Conservation (phyloP, 2,797 vertebrate genomes). For the Chelmon rostratus region DNA sequence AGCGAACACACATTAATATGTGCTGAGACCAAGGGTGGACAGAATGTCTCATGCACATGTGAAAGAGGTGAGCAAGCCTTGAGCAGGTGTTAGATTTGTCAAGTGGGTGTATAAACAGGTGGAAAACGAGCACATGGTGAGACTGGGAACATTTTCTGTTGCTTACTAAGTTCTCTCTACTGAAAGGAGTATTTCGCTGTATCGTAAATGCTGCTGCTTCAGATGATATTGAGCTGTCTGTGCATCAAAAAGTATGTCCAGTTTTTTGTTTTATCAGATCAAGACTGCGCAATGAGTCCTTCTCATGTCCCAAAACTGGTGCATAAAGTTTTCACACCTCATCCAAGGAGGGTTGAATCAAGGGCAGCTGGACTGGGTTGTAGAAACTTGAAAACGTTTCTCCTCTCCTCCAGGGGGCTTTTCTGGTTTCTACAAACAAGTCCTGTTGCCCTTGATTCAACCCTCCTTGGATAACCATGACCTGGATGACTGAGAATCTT, state of each 20-base stretch:
- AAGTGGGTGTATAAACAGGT: not conserved
- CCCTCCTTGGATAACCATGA: no score
- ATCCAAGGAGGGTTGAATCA: no score
- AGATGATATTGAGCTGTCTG: not conserved
- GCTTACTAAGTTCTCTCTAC: not conserved
- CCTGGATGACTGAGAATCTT: no score
- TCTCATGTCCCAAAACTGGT: not conserved
- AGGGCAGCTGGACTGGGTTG: no score
- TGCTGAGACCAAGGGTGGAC: conserved; percentile 71
- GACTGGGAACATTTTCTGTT: not conserved
- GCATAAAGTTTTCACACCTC: not conserved
- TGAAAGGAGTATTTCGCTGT: conserved; percentile 7
- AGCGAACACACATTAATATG: conserved; percentile 76
- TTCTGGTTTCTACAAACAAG: no score
- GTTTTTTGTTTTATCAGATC: not conserved
- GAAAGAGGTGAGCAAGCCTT: conserved; percentile 71
- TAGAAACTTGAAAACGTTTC: no score
- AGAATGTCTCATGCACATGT: conserved; percentile 77
- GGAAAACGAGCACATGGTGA: not conserved
- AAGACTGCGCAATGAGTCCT: not conserved
- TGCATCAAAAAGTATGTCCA: not conserved
- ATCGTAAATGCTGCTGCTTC: not conserved
- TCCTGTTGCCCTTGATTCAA: no score
- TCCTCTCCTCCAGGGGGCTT: no score
- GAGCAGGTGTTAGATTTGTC: not conserved